Conservation (phyloP, 1,140 invertebrate genomes). For the Drosophila murphyi region DNA sequence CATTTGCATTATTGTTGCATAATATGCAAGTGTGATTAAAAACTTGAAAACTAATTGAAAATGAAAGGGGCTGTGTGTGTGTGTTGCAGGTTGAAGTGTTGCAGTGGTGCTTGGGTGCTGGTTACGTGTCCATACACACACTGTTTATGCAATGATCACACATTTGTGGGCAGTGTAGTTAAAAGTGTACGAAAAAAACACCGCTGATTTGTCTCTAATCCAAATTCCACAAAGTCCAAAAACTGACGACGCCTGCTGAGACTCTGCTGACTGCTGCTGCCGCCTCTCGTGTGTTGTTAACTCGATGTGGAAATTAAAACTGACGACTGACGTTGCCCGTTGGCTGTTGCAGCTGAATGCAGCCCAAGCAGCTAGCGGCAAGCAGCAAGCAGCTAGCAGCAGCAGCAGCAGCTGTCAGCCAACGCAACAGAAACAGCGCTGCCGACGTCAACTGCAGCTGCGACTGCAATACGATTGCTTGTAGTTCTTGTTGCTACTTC, state of each 20-base stretch:
- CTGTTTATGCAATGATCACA: no score
- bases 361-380: constrained; percentile 30
- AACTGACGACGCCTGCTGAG: constrained; percentile 1
- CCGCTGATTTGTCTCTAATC: constrained; percentile 30
- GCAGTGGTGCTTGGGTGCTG: no score
- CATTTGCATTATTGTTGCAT: constrained; percentile 2
- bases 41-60: background rate
- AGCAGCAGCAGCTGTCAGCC: constrained; percentile 9
- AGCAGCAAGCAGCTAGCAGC: constrained; percentile 16
- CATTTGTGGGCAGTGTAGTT: background rate
- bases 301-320: constrained; percentile 81
- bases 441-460: constrained; percentile 56
- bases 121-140: background rate
- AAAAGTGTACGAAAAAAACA: constrained; percentile 10
- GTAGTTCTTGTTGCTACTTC: constrained; percentile 12
- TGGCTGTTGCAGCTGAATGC: constrained; percentile 65
- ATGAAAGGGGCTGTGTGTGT: no score
- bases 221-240: constrained; percentile 42
- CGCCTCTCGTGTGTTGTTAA: constrained; percentile 58
- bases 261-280: constrained; percentile 27
- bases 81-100: no score
- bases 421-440: constrained; percentile 21
- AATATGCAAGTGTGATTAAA: background rate
- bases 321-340: constrained; percentile 52
- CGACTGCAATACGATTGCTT: constrained; percentile 41